Base-by-base conservation (phyloP, 2,888 invertebrate species). In the Platynereis dumerilii region DNA sequence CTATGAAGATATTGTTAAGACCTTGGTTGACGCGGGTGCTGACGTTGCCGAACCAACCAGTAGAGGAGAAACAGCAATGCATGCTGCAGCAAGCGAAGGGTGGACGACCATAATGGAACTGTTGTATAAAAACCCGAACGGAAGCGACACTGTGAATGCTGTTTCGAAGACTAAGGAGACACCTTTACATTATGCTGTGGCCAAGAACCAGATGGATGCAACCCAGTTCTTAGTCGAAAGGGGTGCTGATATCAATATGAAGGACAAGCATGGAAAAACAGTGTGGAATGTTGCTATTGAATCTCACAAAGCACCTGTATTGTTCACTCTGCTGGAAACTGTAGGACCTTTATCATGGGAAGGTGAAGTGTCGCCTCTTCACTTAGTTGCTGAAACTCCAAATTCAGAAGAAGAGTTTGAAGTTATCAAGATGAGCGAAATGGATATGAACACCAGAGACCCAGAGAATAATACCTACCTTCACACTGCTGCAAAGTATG, bases 11-110 rank as follows among this genome's bases (percentile, higher is more conserved):
- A 62, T 78, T 17, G 67, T 81, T 29, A 66, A 74, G 52, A 64
- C 75, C 58, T 73, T 83, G 1, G 64, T 83, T 12, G 70, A 76
- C 54, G 69, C 71, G 29, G 78, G 78, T 24, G 82, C 81, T 1
- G 60, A 68, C n/a, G 69, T 80, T 2, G 76, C 80, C 64, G 74
- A 75, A 53, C 73, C 76, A 55, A 82, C 78, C 53, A 77, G 77
- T 61, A 64, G 70, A 12, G 78, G 78, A 10, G 48, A 48, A 48
- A 20, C 20, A 10, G 48, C 48, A n/a, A n/a, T 48, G 20, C 48
- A 48, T 48, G 20, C n/a, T 22, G 48, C 48, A 20, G 48, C 48
- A n/a, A 22, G 20, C n/a, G 48, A 48, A 22, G 48, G 48, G 7
- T 20, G 22, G 20, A 22, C 48, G 3, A 5, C 20, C 7, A 48